Evolutionary conservation across 2,888 invertebrate genomes (phyloP), one percentile per base, ranked within the genome.

Genomic region (Pediacus dermestoides): DNA sequence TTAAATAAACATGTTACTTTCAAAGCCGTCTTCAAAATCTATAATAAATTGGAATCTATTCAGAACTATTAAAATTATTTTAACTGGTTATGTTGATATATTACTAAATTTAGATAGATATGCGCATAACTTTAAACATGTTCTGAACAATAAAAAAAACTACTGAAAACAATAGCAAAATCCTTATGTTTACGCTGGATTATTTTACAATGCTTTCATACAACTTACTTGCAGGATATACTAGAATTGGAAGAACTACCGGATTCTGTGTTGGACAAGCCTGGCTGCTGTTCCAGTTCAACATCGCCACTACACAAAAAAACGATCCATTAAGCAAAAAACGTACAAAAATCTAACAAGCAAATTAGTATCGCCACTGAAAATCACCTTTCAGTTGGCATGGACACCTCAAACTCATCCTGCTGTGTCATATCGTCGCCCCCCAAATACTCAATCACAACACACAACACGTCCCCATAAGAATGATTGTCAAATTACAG

Each of bases 211-310:
- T n/a, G n/a, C n/a, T n/a, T 18, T 6, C 18, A 18, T 8, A 4
- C n/a, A 28, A n/a, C 64, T 62, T 55, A 67, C 67, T 80, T 75
- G 56, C 73, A 74, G 42, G 80, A 80, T 57, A 81, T 71, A 70
- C 80, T 81, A 58, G 81, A 81, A 68, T 76, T 82, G 50, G 84
- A 84, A 48, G 84, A 85, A 70, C 82, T 82, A 54, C 81, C 80
- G 51, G 81, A 81, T 64, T 75, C 75, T 55, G 73, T 60, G 52
- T 69, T 70, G 27, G 69, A 66, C 53, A 75, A 70, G 53, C 72
- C 74, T 63, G 72, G 68, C 53, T 77, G 76, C 56, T 51, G 43
- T 16, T 53, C 55, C 38, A 51, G 40, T 61, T 84, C 82, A 64
- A 77, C 80, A 48, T 62, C 60, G 71, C 83, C 82, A 71, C 76